phyloP scores from a whole-genome alignment of 1,140 invertebrate genomes.

The Drosophila biarmipes region DNA sequence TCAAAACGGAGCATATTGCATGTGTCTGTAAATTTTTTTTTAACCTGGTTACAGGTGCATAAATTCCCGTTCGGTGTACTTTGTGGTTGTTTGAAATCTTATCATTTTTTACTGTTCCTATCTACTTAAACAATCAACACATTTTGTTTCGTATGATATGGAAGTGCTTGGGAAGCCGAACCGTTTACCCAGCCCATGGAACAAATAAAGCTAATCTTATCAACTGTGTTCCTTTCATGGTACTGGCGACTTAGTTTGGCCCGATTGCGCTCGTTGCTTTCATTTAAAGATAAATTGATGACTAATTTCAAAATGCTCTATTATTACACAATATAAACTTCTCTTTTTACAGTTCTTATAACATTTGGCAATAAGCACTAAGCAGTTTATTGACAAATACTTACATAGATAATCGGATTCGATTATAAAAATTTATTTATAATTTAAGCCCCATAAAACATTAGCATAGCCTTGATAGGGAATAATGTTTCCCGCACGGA shows the following conservation, averaged over 20 bases:
- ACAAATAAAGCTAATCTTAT: slow-evolving; percentile 44
- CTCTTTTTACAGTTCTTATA: too few species aligned
- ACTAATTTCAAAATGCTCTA: slow-evolving; percentile 10
- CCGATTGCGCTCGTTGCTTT: slow-evolving; percentile 9
- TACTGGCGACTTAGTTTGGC: slow-evolving; percentile 10
- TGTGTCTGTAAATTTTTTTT: not conserved
- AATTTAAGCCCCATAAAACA: too few species aligned
- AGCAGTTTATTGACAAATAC: not conserved
- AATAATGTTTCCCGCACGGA: too few species aligned
- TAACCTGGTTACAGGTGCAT: slow-evolving; percentile 57
- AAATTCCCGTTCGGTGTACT: slow-evolving; percentile 30
- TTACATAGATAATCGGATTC: too few species aligned
- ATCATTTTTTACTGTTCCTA: slow-evolving; percentile 51
- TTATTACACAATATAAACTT: too few species aligned
- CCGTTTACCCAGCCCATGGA: slow-evolving; percentile 34
- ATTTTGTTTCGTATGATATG: slow-evolving; percentile 22
- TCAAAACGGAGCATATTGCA: not conserved
- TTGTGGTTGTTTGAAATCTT: slow-evolving; percentile 53
- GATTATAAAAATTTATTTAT: too few species aligned
- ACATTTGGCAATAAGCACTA: too few species aligned
- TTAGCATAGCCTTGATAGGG: too few species aligned
- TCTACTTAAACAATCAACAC: slow-evolving; percentile 30
- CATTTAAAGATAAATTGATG: slow-evolving; percentile 3
- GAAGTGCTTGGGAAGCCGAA: slow-evolving; percentile 10
- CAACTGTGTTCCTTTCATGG: slow-evolving; percentile 28